Conservation (phyloP, 2,888 invertebrate genomes). For the Luperina nickerlii region DNA sequence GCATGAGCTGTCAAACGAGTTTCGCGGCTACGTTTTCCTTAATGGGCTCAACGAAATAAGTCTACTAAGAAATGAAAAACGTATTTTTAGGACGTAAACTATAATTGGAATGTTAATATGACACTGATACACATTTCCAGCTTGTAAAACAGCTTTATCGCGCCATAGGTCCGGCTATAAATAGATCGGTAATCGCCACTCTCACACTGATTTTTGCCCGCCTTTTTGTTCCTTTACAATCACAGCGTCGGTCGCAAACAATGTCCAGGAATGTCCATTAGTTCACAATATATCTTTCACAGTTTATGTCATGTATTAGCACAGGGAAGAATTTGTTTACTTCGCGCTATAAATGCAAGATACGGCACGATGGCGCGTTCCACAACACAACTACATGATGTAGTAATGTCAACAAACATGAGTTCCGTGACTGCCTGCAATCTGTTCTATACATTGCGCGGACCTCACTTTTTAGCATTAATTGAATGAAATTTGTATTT, state of each 20-base stretch:
- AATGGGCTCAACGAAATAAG: constrained; percentile 63
- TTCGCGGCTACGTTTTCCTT: constrained; percentile 82
- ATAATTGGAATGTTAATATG: constrained; percentile 67
- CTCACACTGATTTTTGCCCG: constrained; percentile 86
- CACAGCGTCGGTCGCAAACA: constrained; percentile 71
- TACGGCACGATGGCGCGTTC: constrained; percentile 82
- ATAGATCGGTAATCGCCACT: constrained; percentile 85
- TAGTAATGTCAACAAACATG: constrained; percentile 85
- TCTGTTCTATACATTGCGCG: constrained; percentile 70
- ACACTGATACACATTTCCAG: constrained; percentile 64
- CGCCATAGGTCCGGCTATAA: constrained; percentile 84
- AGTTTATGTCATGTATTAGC: constrained; percentile 69
- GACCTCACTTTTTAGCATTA: constrained; percentile 29
- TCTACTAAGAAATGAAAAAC: constrained; percentile 68
- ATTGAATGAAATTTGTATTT: background rate
- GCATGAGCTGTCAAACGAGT: constrained; percentile 88
- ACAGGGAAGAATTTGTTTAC: constrained; percentile 71
- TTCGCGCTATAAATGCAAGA: constrained; percentile 76
- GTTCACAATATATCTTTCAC: constrained; percentile 74
- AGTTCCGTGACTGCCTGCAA: constrained; percentile 69
- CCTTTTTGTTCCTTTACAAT: constrained; percentile 82
- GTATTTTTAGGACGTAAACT: constrained; percentile 59
- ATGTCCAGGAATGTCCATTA: constrained; percentile 67
- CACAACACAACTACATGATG: constrained; percentile 82
- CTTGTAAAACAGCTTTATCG: constrained; percentile 77